phyloP scores from a whole-genome alignment of 2,797 vertebrate species.

The Malacoctenus gilli region DNA sequence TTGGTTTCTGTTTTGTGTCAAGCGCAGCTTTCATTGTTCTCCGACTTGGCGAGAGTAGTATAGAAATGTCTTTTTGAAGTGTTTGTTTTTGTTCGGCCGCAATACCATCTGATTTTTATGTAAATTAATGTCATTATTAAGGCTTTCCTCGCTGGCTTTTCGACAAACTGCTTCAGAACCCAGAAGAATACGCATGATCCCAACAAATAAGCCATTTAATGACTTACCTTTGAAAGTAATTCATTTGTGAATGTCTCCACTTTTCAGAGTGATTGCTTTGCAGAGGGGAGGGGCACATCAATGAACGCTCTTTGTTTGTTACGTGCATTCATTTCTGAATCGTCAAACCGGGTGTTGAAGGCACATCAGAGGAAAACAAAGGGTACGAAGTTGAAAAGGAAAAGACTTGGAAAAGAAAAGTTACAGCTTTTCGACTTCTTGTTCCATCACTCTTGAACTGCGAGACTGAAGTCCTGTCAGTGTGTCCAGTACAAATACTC shows the following conservation, averaged over 20 bases:
- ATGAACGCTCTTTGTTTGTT: conserved; percentile 31
- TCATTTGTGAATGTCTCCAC: conserved; percentile 23
- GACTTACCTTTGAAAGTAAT: conserved; percentile 30
- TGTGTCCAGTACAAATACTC: too few species aligned
- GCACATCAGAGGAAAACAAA: conserved; percentile 22
- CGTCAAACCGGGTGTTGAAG: too few species aligned
- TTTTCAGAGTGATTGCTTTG: conserved; percentile 31
- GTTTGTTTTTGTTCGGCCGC: conserved; percentile 34
- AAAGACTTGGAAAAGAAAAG: too few species aligned
- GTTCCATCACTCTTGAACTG: too few species aligned
- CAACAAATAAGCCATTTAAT: conserved; percentile 55
- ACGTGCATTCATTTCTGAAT: conserved; percentile 27
- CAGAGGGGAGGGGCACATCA: conserved; percentile 32
- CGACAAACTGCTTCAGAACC: too few species aligned
- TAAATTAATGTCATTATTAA: conserved; percentile 51
- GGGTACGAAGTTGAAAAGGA: neutral
- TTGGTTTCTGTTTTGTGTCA: conserved; percentile 43
- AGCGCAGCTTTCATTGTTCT: conserved; percentile 33
- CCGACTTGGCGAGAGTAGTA: conserved; percentile 21
- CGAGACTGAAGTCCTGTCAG: too few species aligned
- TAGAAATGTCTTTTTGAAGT: conserved; percentile 49
- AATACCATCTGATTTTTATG: conserved; percentile 43
- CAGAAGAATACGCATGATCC: conserved; percentile 30
- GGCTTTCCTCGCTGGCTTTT: conserved; percentile 23
- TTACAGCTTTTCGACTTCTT: too few species aligned